Percentiles rank a stretch among this genome's conserved stretches.
Evolutionary conservation across 2,888 invertebrate genomes (phyloP).

Genomic region (Sarcophaga rosellei): DNA sequence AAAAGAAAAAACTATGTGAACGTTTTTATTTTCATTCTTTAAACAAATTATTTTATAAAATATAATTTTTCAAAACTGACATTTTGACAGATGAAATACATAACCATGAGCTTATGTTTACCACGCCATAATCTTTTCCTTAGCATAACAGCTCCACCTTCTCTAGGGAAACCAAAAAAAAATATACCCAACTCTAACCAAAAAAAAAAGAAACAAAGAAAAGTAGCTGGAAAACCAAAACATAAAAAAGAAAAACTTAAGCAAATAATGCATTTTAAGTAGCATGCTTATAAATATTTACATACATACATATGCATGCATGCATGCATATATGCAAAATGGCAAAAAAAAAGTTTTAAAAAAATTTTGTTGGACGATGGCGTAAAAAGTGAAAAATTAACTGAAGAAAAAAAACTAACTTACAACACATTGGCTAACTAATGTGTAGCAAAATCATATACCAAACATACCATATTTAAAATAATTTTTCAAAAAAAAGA

Average conservation of each 20-base stretch:
- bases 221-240: slow-evolving; percentile 21
- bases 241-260: slow-evolving; percentile 19
- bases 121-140: not conserved
- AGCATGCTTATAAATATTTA: slow-evolving; percentile 19
- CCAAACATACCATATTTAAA: not conserved
- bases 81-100: slow-evolving; percentile 68
- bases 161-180: slow-evolving; percentile 2
- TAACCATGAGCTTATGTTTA: slow-evolving; percentile 47
- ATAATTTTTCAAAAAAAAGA: slow-evolving; percentile 51
- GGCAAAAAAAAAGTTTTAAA: slow-evolving; percentile 10
- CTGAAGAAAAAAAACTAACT: slow-evolving; percentile 37
- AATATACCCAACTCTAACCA: slow-evolving; percentile 14
- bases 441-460: slow-evolving; percentile 53
- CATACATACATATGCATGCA: not conserved
- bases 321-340: slow-evolving; percentile 48
- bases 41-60: slow-evolving; percentile 61
- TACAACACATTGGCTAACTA: slow-evolving; percentile 50
- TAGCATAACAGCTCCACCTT: slow-evolving; percentile 31
- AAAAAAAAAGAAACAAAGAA: slow-evolving; percentile 2
- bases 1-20: slow-evolving; percentile 33
- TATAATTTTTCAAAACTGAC: slow-evolving; percentile 67
- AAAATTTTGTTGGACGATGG: slow-evolving; percentile 18
- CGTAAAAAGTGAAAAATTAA: slow-evolving; percentile 61
- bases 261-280: slow-evolving; percentile 56
- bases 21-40: not conserved